Evolutionary conservation across 1,140 invertebrate genomes (phyloP).

Genomic region (Cherax destructor): DNA sequence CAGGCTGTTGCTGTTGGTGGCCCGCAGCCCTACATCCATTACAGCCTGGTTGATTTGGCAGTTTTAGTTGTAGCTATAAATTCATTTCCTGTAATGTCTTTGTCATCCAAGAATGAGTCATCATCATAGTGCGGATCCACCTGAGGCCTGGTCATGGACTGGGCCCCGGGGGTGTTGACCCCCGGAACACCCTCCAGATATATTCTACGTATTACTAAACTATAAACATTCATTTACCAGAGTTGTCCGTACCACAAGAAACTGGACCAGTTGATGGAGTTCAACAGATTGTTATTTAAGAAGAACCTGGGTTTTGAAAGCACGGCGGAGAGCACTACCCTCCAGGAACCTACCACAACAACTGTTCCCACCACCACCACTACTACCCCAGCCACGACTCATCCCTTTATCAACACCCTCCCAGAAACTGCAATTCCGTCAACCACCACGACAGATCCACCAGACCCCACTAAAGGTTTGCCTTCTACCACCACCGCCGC

Average conservation of each 20-base stretch:
- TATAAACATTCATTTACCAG: background rate
- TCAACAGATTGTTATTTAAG: background rate
- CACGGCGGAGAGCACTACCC: background rate
- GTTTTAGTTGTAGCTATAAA: too few relatives aligned
- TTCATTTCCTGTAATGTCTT: too few relatives aligned
- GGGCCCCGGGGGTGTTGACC: too few relatives aligned
- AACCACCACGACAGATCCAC: background rate
- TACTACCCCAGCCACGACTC: background rate
- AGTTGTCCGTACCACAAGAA: slow-evolving; percentile 26
- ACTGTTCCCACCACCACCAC: background rate
- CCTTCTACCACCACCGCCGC: background rate
- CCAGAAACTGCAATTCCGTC: background rate
- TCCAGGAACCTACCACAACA: background rate
- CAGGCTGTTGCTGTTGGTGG: too few relatives aligned
- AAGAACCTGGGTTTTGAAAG: background rate
- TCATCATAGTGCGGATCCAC: too few relatives aligned
- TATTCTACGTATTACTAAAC: too few relatives aligned
- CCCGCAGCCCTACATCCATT: too few relatives aligned
- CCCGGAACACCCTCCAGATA: too few relatives aligned
- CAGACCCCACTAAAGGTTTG: too few relatives aligned
- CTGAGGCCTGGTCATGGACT: too few relatives aligned
- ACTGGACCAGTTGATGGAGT: slow-evolving; percentile 36
- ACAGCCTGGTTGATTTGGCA: too few relatives aligned
- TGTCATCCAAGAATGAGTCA: too few relatives aligned
- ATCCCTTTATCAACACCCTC: background rate